Base-by-base conservation (phyloP, 2,888 invertebrate genomes). In the Lymantria monacha region DNA sequence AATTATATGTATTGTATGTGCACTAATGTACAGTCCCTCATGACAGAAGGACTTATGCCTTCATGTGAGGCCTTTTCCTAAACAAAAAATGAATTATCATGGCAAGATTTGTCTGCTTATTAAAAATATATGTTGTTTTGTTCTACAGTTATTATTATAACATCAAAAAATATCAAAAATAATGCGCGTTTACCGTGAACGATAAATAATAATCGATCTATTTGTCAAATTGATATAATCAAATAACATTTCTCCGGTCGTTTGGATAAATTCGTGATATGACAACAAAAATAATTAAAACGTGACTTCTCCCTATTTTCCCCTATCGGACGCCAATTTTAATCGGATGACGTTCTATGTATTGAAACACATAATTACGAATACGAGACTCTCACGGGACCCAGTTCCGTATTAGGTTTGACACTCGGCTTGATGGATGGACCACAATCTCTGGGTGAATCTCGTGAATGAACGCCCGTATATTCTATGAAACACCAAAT, bases 381-480 rank as follows among this genome's bases (percentile, higher is more conserved):
- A 79, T 80, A 76, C 73, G 72, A 80, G 76, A 79, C 76, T 89
- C 90, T 88, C 91, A 85, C 87, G 90, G 88, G 90, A 88, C 85
- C 67, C 62, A 68, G 74, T 79, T 82, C 70, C 81, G 85, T 90
- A 91, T 91, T 91, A 88, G 89, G 88, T 91, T 90, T 91, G 91
- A 91, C 91, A 85, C 86, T 85, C 81, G 83, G 83, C 89, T 84
- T 91, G 91, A 91, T 90, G 84, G 91, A 91, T 91, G 84, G 80
- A 80, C 79, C 77, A 83, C 87, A 87, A 91, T 91, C 90, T 85
- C 83, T 81, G 81, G 77, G 74, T 76, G 74, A 79, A 87, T 87
- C 87, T 85, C 74, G 72, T 80, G 81, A 85, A 87, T 84, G 83
- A 81, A 79, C 79, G 74, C 79, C 87, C 87, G 87, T 89, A 89